A percentile compares a stretch with the other conserved stretches of the same genome.
Conservation (phyloP, 2,797 vertebrate species). For the Periparus ater region DNA sequence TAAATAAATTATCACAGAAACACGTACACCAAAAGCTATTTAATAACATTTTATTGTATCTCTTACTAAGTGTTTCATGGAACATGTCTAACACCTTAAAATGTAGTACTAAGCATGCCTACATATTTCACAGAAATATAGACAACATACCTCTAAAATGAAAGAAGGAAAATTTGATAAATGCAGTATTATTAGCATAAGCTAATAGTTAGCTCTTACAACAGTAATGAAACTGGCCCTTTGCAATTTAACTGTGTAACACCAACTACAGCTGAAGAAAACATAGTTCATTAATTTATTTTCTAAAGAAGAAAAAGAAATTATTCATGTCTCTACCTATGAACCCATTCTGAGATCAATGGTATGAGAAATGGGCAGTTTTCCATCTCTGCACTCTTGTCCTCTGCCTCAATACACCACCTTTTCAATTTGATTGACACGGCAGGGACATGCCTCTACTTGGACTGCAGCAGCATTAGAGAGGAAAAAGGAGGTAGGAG, state of each 20-base stretch:
- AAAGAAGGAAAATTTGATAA: background rate
- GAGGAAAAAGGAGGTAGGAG: background rate
- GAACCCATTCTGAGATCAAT: background rate
- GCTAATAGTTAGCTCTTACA: background rate
- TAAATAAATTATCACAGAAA: background rate
- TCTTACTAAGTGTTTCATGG: background rate
- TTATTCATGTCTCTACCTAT: background rate
- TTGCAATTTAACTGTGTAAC: background rate
- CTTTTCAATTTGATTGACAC: background rate
- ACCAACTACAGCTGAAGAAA: background rate
- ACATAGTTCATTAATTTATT: background rate
- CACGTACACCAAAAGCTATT: background rate
- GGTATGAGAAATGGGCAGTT: background rate
- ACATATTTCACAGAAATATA: background rate
- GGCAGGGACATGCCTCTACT: background rate
- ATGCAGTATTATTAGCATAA: background rate
- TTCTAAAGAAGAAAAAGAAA: background rate
- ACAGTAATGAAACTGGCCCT: background rate
- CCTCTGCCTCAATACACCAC: background rate
- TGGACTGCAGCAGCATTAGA: background rate
- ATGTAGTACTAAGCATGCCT: background rate
- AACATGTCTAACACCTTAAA: background rate
- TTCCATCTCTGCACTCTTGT: background rate
- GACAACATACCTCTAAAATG: background rate
- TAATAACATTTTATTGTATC: background rate